Evolutionary conservation across 64 coral and sea anemone species (phyloP).

Genomic region (Actinia tenebrosa): DNA sequence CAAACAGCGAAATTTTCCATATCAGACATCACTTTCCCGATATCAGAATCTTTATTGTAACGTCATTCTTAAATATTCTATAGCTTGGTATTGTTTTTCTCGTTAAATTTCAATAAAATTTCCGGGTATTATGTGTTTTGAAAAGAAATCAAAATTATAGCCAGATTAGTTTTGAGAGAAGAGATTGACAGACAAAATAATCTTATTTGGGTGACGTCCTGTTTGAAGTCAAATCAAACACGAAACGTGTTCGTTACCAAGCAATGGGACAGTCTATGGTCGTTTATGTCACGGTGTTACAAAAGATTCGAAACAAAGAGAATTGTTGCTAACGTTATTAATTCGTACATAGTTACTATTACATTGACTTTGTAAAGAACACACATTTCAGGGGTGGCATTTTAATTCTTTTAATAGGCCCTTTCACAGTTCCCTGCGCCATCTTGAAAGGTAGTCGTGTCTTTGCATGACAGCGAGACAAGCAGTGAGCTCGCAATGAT

Average conservation of each 20-base stretch:
- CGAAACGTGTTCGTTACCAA: conserved; percentile 5
- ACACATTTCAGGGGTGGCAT: no score
- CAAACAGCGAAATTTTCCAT: no score
- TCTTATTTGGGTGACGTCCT: not conserved
- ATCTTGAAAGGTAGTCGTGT: no score
- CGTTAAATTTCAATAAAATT: not conserved
- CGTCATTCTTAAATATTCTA: not conserved
- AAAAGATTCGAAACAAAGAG: not conserved
- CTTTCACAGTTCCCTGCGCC: no score
- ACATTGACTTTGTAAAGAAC: no score
- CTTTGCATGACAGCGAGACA: no score
- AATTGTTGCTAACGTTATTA: no score
- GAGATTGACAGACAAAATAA: not conserved
- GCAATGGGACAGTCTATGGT: not conserved
- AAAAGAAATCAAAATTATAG: not conserved
- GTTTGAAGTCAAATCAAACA: not conserved
- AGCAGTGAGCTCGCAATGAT: no score
- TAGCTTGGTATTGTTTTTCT: not conserved
- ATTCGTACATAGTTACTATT: no score
- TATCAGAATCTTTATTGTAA: not conserved
- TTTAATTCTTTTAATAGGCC: no score
- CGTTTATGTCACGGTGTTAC: not conserved
- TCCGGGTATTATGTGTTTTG: not conserved
- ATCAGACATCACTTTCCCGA: no score
- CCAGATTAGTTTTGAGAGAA: not conserved